Evolutionary conservation across 2,888 invertebrate genomes (phyloP).

Genomic region (Crocallis elinguaria): DNA sequence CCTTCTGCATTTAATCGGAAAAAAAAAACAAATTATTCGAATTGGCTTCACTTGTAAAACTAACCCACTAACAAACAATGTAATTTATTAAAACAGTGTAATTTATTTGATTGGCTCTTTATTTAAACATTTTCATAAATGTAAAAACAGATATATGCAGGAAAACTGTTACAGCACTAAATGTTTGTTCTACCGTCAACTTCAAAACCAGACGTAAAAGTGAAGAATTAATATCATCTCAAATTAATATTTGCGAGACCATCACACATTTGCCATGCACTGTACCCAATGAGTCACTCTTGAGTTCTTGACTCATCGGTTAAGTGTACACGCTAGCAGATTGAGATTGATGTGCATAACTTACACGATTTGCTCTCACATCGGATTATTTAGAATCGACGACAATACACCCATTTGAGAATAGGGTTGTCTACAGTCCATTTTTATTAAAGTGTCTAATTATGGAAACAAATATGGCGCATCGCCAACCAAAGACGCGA

Average conservation of each 20-base stretch:
- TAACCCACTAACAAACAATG: too few species aligned
- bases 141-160: too few species aligned
- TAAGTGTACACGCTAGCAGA: slow-evolving; percentile 56
- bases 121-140: too few species aligned
- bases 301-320: slow-evolving; percentile 57
- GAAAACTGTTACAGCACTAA: too few species aligned
- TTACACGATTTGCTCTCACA: slow-evolving; percentile 23
- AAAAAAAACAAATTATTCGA: too few species aligned
- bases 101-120: too few species aligned
- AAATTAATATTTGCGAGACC: not conserved
- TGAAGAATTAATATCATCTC: not conserved
- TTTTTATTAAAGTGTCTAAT: not conserved
- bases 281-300: slow-evolving; percentile 50
- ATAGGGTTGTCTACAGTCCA: slow-evolving; percentile 12
- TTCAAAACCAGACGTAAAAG: not conserved
- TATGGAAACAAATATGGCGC: too few species aligned
- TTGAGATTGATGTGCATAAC: slow-evolving; percentile 66
- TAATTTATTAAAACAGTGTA: too few species aligned
- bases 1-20: too few species aligned
- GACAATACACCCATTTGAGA: slow-evolving; percentile 30
- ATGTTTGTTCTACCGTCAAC: too few species aligned
- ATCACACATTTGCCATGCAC: slow-evolving; percentile 17
- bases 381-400: slow-evolving; percentile 28
- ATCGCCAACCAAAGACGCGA: too few species aligned
- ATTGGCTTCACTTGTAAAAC: too few species aligned